Percentiles rank a stretch among this genome's conserved stretches.
These are phyloP conservation scores for Pterocles orientalis DNA, from an alignment of 2,113 vertebrate genomes.

Conservation along the genomic window DNA sequence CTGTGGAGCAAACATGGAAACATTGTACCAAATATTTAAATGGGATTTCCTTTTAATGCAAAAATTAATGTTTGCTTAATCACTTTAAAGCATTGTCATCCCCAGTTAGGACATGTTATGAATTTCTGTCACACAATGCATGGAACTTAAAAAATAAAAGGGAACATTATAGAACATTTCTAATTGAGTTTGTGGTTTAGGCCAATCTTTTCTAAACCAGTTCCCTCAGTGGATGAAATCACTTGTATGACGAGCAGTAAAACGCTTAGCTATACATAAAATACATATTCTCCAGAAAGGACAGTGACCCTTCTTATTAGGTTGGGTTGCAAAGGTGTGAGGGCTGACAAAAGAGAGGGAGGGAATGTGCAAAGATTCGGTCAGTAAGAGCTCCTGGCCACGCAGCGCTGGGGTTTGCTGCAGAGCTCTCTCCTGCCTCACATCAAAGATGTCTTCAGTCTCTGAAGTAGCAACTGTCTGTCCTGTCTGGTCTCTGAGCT, in stretches of 20 bases:
- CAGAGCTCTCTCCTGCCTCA: not conserved
- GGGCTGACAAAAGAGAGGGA: not conserved
- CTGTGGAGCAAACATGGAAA: not conserved
- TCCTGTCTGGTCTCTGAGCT: not conserved
- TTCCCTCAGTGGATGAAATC: not conserved
- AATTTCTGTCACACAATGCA: not conserved
- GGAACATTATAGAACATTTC: not conserved
- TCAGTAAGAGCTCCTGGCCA: not conserved
- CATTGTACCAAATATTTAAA: not conserved
- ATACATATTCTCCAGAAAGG: not conserved
- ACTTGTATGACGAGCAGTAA: rapidly evolving
- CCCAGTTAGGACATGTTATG: rapidly evolving
- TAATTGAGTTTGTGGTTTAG: not conserved
- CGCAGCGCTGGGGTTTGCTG: not conserved
- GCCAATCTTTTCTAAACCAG: not conserved
- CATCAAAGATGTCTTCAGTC: not conserved
- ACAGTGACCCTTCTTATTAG: not conserved
- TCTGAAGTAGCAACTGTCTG: not conserved
- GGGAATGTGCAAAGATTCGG: not conserved
- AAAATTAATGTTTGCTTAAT: not conserved
- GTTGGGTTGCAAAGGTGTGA: not conserved
- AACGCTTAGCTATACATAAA: not conserved
- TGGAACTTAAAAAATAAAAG: not conserved
- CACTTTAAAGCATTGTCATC: not conserved
- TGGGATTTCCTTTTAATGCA: not conserved